These are phyloP conservation scores for Pyrrhosoma nymphula DNA, from an alignment of 2,888 invertebrate species.

Conservation along the genomic window DNA sequence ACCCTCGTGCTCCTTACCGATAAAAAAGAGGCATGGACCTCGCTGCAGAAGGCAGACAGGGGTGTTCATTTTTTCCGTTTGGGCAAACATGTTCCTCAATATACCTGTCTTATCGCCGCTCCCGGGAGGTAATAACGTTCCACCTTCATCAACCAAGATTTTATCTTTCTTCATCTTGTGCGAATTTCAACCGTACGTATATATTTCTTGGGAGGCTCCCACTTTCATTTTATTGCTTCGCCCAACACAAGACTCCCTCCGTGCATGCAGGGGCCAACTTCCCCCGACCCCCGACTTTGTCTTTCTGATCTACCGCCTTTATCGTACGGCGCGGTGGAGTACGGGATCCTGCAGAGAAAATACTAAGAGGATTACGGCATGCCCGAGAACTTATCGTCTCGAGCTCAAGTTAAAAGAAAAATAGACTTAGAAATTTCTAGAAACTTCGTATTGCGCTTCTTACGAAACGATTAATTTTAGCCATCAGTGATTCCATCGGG, in stretches of 20 bases:
- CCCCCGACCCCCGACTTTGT: not conserved
- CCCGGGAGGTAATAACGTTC: not conserved
- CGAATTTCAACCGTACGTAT: not conserved
- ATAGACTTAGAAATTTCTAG: not conserved
- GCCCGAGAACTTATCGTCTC: not conserved
- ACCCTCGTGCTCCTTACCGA: not conserved
- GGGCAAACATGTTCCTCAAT: constrained; percentile 27
- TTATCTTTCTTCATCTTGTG: constrained; percentile 24
- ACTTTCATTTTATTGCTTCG: not conserved
- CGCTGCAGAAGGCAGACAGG: not conserved
- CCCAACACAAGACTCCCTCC: not conserved
- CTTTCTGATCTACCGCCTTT: not conserved
- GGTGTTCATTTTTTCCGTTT: not conserved
- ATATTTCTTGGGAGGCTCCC: not conserved
- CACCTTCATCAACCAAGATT: constrained; percentile 35
- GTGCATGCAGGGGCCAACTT: not conserved
- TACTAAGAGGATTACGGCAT: not conserved
- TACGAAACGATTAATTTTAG: not conserved
- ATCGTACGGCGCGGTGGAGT: not conserved
- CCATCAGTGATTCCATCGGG: not conserved
- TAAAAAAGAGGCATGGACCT: not conserved
- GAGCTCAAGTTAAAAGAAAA: not conserved
- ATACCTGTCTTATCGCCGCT: constrained; percentile 25
- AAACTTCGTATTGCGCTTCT: not conserved
- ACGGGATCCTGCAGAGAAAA: not conserved